Evolutionary conservation across 2,797 vertebrate species (phyloP), one percentile per base, ranked within the genome.

Genomic region (Enoplosus armatus): DNA sequence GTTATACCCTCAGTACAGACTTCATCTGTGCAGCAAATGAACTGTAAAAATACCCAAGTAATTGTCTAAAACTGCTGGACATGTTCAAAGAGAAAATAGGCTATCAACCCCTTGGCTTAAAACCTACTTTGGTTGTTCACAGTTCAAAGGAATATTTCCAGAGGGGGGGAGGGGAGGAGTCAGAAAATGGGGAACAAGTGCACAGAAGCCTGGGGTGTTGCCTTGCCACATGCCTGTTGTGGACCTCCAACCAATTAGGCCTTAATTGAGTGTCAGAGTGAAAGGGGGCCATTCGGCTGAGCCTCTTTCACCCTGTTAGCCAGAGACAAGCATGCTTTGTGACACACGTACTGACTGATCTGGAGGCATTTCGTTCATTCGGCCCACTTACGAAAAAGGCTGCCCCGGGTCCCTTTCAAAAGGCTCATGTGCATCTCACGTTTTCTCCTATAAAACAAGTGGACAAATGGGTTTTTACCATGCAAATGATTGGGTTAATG

Each of bases 311-410:
- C 92, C 85, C 89, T 85, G 89, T 94, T 95, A 93, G 86, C 83
- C 85, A 90, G 75, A 91, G 92, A 96, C 94, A 95, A 93, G 72
- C 83, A 79, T n/a, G 86, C 93, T 90, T 94, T 95, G 93, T 95
- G 89, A 85, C 82, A 87, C 74, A 87, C 80, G 24, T 63, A 54
- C 80, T 41, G 75, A 87, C 82, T 68, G 91, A 89, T 87, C 77
- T 62, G 39, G 39, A 83, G 83, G 89, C 88, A 92, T 87, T 90
- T 89, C 56, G 15, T 77, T 72, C 84, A 85, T 79, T 62, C 83
- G 75, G 91, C 83, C 87, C 90, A 90, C 72, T 90, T 85, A 73
- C 50, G 37, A 69, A 79, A 66, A 67, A 67, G 59, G 76, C 81
- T 31, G 64, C 77, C 85, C 48, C 29, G 0, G 75, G 79, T 87